Base-by-base conservation (phyloP, 2,888 invertebrate species). In the Xestia c-nigrum region DNA sequence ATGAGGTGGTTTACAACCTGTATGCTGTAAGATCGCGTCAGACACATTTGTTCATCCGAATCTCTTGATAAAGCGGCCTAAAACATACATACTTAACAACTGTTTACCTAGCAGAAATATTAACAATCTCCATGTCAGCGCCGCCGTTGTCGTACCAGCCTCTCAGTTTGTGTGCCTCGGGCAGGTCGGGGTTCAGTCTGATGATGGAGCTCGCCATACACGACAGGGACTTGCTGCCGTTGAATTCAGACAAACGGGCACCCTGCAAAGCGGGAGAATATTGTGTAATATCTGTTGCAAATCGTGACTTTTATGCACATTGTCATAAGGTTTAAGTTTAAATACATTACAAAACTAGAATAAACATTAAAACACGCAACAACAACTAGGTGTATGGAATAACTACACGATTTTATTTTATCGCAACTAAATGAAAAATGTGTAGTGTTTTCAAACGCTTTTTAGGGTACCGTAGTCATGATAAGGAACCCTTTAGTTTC, bases 81-180 rank as follows among this genome's bases (percentile, higher is more conserved):
- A n/a, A 12, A 40, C 7, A 52, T 5, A n/a, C 3, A 55, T 52
- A 31, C 14, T 38, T 19, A 74, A 24, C 14, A 3, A n/a, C 12
- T 9, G 9, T 14, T 61, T 81, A 97, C 97, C 97, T 97, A 63
- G 97, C 97, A 10, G 98, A 98, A 55, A 98, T 96, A 86, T 98
- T 97, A 78, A 97, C 97, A 19, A 97, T 92, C 21, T 98, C 97
- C 89, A 97, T 96, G 52, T 97, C 94, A 9, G 96, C 96, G 9
- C 99, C 99, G 47, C 97, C 98, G 86, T 97, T 97, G 92, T 98
- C 99, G 93, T 97, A 99, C 99, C 99, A 99, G 50, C 99, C 99
- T 74, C 98, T 97, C 66, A 99, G 96, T 85, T 97, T 97, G 92
- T 99, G 98, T 3, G 99, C 98, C 90, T 99, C 99, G 0, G 98